phyloP scores from a whole-genome alignment of 2,797 vertebrate genomes.

The Numenius phaeopus region DNA sequence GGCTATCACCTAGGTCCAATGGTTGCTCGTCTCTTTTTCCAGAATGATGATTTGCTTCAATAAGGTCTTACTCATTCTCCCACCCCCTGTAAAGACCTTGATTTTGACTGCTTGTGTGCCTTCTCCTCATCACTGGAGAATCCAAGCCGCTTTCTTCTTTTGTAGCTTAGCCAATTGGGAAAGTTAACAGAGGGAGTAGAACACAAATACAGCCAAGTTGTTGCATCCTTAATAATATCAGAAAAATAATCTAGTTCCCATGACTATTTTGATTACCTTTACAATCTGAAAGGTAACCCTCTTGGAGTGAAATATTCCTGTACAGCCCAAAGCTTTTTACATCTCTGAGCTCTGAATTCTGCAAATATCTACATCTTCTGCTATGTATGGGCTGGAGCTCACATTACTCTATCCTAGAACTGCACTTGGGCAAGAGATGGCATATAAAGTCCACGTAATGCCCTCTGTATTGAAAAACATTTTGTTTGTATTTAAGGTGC shows the following conservation, averaged over 20 bases:
- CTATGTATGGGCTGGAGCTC: fast-evolving
- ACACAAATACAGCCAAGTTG: neutral
- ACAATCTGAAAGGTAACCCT: neutral
- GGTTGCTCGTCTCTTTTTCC: neutral
- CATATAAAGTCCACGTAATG: neutral
- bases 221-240: neutral
- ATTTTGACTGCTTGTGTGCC: neutral
- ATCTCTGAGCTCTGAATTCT: neutral
- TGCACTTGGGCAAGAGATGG: neutral
- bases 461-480: neutral
- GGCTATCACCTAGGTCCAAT: neutral
- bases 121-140: neutral
- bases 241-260: neutral
- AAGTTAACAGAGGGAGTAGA: neutral
- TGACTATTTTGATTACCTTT: neutral
- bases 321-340: neutral
- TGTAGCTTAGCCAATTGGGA: neutral
- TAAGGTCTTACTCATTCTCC: neutral
- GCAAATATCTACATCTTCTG: neutral
- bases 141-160: neutral
- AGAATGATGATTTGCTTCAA: neutral
- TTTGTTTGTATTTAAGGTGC: neutral
- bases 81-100: neutral
- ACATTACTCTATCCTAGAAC: neutral
- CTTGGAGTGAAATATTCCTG: neutral